Evolutionary conservation across 1,140 invertebrate genomes (phyloP).

Genomic region (Drosophila willistoni): DNA sequence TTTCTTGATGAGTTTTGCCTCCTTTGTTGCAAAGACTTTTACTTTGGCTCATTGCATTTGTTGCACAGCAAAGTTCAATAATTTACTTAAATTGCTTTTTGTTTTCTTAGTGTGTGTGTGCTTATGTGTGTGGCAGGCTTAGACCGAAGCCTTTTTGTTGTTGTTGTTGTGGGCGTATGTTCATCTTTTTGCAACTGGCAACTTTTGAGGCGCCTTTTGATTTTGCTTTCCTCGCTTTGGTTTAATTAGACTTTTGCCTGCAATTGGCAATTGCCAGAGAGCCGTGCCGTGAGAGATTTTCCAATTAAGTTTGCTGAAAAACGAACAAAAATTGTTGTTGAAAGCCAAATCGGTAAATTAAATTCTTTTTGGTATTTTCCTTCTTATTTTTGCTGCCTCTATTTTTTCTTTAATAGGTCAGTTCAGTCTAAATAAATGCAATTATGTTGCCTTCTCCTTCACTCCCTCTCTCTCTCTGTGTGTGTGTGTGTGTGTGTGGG

Average conservation of each 20-base stretch:
- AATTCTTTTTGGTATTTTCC: constrained; percentile 33
- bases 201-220: constrained; percentile 53
- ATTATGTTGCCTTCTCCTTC: constrained; percentile 33
- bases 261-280: constrained; percentile 52
- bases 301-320: constrained; percentile 66
- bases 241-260: constrained; percentile 64
- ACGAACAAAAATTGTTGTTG: constrained; percentile 2
- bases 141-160: constrained; percentile 2
- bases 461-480: not conserved
- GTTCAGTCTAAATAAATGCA: constrained; percentile 42
- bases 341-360: constrained; percentile 25
- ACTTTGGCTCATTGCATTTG: constrained; percentile 48
- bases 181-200: constrained; percentile 14
- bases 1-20: constrained; percentile 1
- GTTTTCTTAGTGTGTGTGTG: constrained; percentile 17
- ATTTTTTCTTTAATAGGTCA: constrained; percentile 51
- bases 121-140: constrained; percentile 40
- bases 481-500: constrained; percentile 43
- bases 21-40: constrained; percentile 30
- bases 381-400: constrained; percentile 3
- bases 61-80: constrained; percentile 65
- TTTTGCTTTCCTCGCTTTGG: constrained; percentile 46
- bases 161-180: constrained; percentile 30
- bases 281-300: constrained; percentile 75
- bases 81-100: constrained; percentile 74